Evolutionary conservation across 2,113 vertebrate species (phyloP), one percentile per base, ranked within the genome.

Genomic region (Lepus europaeus): DNA sequence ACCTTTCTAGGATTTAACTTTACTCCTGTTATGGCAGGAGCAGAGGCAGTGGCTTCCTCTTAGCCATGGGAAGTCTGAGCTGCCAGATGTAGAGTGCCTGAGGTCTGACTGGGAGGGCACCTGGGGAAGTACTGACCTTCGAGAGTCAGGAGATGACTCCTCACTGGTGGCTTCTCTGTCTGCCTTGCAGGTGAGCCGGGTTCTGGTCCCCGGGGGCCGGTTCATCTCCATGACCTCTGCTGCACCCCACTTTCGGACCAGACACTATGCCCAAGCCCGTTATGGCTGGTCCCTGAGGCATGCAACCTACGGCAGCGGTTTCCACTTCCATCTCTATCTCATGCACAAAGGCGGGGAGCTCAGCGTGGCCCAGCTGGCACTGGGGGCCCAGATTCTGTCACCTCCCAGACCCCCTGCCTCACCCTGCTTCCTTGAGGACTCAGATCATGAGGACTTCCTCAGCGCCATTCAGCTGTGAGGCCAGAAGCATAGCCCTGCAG

Each of bases 141-240:
- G 5, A 91, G 70, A 78, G 84, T 36, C 73, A 87, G 63, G 33
- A 90, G 78, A 68, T 72, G 88, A 92, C 69, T 96, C 90, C 0
- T 72, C 20, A 70, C 45, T 64, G 27, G 12, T 3, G 6, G 61
- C 92, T 86, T 96, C 76, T 93, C 45, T 94, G 10, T 96, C 89
- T 95, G 77, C 92, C 79, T 94, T 4, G 0, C 98, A 99, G 99
- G 98, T 99, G 91, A 99, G 99, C 97, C 98, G 99, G 9, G 99
- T 99, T 85, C 96, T 99, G 96, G 98, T 98, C 80, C 98, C 98
- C 0, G 98, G 97, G 33, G 99, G 99, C 59, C 98, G 98, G 10
- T 99, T 99, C 83, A 93, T 99, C 96, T 99, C 99, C 0, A 97
- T 99, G 94, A 99, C 99, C 63, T 99, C 99, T 2, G 98, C 99